Evolutionary conservation across 2,113 vertebrate species (phyloP).

Genomic region (Pitta sordida): DNA sequence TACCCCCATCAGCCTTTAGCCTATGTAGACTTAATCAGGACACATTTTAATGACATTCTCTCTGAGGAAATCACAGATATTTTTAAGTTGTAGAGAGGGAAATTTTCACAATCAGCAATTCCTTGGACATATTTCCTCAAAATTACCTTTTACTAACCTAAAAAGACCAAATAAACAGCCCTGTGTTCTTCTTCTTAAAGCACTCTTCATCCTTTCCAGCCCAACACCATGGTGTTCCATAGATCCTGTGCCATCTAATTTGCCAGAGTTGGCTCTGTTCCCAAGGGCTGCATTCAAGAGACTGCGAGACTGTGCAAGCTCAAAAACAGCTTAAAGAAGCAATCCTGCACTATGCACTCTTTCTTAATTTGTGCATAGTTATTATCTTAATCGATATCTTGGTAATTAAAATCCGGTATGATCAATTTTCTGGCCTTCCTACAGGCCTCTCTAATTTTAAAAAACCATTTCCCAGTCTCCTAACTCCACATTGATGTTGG

Average conservation of each 20-base stretch:
- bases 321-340: conserved; percentile 21
- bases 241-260: neutral
- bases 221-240: neutral
- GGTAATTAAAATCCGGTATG: conserved; percentile 27
- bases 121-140: conserved; percentile 40
- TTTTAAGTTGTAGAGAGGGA: conserved; percentile 28
- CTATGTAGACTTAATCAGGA: conserved; percentile 51
- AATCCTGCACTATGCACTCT: neutral
- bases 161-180: neutral
- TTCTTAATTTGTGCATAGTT: neutral
- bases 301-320: neutral
- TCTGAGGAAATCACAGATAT: conserved; percentile 30
- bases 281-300: neutral
- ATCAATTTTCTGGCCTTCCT: conserved; percentile 31
- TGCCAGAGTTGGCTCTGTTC: neutral
- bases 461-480: neutral
- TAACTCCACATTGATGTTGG: neutral
- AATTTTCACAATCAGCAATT: conserved; percentile 58
- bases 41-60: conserved; percentile 63
- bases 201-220: neutral
- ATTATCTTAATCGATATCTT: conserved; percentile 32
- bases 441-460: neutral
- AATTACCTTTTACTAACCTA: conserved; percentile 39
- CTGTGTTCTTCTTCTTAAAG: neutral
- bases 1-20: conserved; percentile 52